Base-by-base conservation (phyloP, 2,797 vertebrate species). In the Poeciliopsis gracilis region DNA sequence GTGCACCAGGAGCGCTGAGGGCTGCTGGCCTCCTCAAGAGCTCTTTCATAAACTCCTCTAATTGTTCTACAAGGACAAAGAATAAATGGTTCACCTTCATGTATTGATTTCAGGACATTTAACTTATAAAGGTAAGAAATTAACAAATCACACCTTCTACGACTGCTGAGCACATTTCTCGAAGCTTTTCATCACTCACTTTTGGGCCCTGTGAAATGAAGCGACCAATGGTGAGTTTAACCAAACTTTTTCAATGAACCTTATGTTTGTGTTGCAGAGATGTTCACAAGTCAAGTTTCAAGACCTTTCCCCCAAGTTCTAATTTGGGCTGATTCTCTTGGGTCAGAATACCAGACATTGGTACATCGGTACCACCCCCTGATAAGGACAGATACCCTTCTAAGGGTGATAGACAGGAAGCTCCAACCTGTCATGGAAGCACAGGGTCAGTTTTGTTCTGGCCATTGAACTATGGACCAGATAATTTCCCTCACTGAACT, bases 21-120 rank as follows among this genome's bases (percentile, higher is more conserved):
- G 95, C 75, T 55, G 94, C 92, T 46, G 96, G 96, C 45, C 75
- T 96, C 85, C 94, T 96, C 49, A 95, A 84, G 28, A 95, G n/a
- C 77, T 95, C 95, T 83, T 95, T 95, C 86, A 91, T 96, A 71
- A 96, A 95, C 76, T 92, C 94, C 43, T 90, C 88, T 78, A 97
- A 82, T 92, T 96, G 95, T 86, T 96, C 96, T 97, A 69, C 5
- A 83, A 11, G 45, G 57, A 46, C 5, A 82, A 38, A 51, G 18
- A 78, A 75, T 2, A 20, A 5, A 2, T 38, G 67, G 51, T 36
- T 41, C 20, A 23, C 9, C 0, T 77, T 28, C 41, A 1, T 33
- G 18, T 70, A 7, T 15, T 13, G 5, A 7, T n/a, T 13, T 43
- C 33, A 69, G 38, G 23, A 69, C 43, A 69, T 69, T 10, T 12